Evolutionary conservation across 2,113 vertebrate species (phyloP), one percentile per base, ranked within the genome.

Genomic region (Pimephales promelas): DNA sequence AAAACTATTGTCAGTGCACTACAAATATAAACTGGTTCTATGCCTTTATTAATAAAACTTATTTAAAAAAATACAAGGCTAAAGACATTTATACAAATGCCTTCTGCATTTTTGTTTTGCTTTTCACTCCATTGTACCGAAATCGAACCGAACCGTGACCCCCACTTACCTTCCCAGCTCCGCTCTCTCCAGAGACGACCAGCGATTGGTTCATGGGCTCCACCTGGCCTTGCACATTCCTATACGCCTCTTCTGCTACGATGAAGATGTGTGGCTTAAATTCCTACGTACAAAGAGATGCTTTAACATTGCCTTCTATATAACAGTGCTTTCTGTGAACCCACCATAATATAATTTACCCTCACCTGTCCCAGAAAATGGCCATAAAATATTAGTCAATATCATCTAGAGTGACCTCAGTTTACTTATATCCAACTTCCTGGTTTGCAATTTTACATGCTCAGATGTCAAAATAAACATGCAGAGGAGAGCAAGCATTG

Each of bases 101-200:
- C 31, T 31, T 31, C 31, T 31, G 31, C 31, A 31, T 31, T 31
- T 31, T 31, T 31, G 31, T 31, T 31, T 31, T 31, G 31, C 31
- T 31, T 31, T 31, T 31, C 31, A 31, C 31, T 31, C 31, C 31
- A 31, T 31, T 31, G 31, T 31, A 31, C 31, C 31, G 31, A 31
- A 31, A 31, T 31, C 31, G 31, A 2, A 31, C 31, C 31, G 31
- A 31, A 31, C 31, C 31, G 3, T 31, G 31, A 31, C n/a, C n/a
- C n/a, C n/a, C 1, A 28, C 79, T 91, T 94, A 99, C 98, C 96
- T 99, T 99, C 84, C 97, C 97, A 83, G 98, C 97, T 81, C 98
- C 98, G 22, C 97, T 99, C 93, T 99, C 98, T 73, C 98, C 98
- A 34, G 97, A 99, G 88, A 99, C 96, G 88, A 99, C 95, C 85